A percentile compares a stretch with the other conserved stretches of the same genome.
Conservation (phyloP, 2,113 vertebrate genomes). For the Nestor notabilis region DNA sequence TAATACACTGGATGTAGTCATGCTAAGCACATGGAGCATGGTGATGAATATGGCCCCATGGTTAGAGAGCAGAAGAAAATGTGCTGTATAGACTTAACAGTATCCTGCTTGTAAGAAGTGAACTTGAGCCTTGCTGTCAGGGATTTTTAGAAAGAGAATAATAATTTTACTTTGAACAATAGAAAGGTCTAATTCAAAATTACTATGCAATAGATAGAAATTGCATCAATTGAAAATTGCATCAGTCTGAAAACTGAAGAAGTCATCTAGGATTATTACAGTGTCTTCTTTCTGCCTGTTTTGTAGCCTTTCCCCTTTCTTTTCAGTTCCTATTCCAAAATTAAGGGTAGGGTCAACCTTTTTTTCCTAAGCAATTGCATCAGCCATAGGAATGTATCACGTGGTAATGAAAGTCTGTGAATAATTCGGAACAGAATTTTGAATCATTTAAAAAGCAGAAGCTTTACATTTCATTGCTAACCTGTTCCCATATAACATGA, state of each 20-base stretch:
- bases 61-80: background rate
- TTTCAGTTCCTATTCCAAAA: background rate
- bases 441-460: conserved; percentile 16
- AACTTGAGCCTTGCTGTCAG: background rate
- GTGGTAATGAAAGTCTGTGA: conserved; percentile 2
- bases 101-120: background rate
- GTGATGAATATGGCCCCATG: background rate
- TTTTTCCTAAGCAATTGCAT: conserved; percentile 52
- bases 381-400: conserved; percentile 38
- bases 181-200: background rate
- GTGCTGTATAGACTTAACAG: background rate
- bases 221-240: background rate
- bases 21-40: background rate
- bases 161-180: background rate
- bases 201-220: background rate
- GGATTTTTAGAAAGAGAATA: background rate
- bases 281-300: background rate
- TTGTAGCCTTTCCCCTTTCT: background rate
- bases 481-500: background rate
- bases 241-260: background rate
- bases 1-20: background rate
- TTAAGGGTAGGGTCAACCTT: background rate
- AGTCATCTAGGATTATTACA: background rate
- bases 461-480: background rate
- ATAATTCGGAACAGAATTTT: conserved; percentile 30